Percentiles rank a stretch among this genome's conserved stretches.
Evolutionary conservation across 2,797 vertebrate species (phyloP).

Genomic region (Phoeniculus purpureus): DNA sequence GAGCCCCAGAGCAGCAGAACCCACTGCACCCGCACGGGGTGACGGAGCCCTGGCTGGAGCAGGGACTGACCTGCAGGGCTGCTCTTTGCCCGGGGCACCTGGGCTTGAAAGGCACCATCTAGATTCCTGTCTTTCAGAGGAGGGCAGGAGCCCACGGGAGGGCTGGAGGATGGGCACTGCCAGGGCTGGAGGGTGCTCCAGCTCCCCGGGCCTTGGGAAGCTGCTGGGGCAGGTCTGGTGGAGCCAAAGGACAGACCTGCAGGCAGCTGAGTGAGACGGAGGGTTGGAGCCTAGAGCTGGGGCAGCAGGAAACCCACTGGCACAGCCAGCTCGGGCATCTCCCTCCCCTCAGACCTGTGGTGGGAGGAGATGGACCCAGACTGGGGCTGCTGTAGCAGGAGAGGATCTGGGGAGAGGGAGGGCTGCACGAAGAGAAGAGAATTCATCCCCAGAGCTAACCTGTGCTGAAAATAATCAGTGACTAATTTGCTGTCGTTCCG

Average conservation of each 20-base stretch:
- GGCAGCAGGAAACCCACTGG: neutral
- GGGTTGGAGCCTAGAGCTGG: neutral
- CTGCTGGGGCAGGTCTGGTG: neutral
- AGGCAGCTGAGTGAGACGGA: neutral
- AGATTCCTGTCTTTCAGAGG: neutral
- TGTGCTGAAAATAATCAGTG: neutral
- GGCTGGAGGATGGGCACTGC: neutral
- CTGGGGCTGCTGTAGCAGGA: neutral
- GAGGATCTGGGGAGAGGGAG: neutral
- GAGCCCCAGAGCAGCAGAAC: accelerated
- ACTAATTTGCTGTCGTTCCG: conserved; percentile 10
- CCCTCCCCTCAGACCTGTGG: neutral
- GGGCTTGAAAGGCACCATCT: neutral
- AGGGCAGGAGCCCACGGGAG: neutral
- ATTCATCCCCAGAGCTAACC: neutral
- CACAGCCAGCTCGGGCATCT: accelerated
- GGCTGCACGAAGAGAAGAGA: neutral
- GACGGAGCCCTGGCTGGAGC: neutral
- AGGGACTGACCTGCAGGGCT: neutral
- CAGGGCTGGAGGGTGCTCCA: neutral
- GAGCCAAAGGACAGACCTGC: neutral
- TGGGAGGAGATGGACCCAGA: neutral
- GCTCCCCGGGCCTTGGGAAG: neutral
- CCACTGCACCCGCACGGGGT: neutral
- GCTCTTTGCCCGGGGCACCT: neutral